Conservation (phyloP, 2,113 vertebrate genomes). For the Leptobrachium ailaonicum region DNA sequence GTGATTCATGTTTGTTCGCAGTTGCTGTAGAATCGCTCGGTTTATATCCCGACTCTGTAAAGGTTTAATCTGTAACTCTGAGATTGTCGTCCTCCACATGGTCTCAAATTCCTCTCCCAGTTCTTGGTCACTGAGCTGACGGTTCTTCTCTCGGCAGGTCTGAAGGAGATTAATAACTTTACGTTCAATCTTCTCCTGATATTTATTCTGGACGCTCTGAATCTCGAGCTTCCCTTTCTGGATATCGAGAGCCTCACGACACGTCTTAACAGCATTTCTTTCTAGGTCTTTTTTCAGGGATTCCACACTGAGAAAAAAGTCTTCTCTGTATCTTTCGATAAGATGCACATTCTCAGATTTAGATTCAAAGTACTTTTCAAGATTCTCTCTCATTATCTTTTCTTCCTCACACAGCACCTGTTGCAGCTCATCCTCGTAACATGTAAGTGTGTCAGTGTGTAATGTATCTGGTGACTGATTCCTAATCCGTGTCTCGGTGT, state of each 20-base stretch:
- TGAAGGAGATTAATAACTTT: slow-evolving; percentile 58
- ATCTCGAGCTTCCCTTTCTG: slow-evolving; percentile 55
- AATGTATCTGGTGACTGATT: slow-evolving; percentile 21
- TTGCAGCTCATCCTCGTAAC: not conserved
- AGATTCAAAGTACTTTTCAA: slow-evolving; percentile 24
- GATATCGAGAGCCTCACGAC: slow-evolving; percentile 53
- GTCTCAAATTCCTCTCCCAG: slow-evolving; percentile 66
- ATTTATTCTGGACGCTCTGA: not conserved
- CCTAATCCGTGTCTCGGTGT: slow-evolving; percentile 53
- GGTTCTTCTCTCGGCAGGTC: slow-evolving; percentile 49
- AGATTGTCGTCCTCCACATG: slow-evolving; percentile 63
- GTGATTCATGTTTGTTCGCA: slow-evolving; percentile 61
- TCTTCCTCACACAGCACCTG: not conserved
- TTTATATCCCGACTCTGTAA: slow-evolving; percentile 60
- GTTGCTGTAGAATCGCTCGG: slow-evolving; percentile 52
- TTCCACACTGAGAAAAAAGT: slow-evolving; percentile 55
- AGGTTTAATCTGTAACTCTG: slow-evolving; percentile 27
- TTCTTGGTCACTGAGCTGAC: slow-evolving; percentile 53
- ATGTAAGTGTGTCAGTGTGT: not conserved
- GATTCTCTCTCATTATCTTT: not conserved
- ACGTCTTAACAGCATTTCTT: slow-evolving; percentile 34
- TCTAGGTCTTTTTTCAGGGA: slow-evolving; percentile 53
- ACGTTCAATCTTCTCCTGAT: slow-evolving; percentile 49
- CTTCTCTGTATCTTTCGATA: slow-evolving; percentile 59
- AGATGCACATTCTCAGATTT: slow-evolving; percentile 19